Evolutionary conservation across 2,797 vertebrate genomes (phyloP), one percentile per base, ranked within the genome.

Genomic region (Hafferia zeledoni): DNA sequence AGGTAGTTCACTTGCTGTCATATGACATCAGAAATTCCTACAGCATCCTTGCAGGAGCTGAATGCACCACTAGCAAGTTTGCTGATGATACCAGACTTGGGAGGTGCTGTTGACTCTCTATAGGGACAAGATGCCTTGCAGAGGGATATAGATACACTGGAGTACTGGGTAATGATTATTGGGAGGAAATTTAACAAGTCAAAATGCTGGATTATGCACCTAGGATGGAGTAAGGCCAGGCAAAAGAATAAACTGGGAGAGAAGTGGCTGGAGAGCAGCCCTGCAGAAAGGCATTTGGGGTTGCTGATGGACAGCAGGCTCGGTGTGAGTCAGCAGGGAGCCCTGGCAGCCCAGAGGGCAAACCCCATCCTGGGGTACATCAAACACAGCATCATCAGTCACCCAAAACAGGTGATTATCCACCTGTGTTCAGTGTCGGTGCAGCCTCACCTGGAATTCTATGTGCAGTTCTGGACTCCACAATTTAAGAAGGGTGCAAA

Each of bases 391-490:
- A 22, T 25, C 37, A 53, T 18, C 70, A 59, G 31, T 22, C 65
- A 25, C 17, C 30, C 41, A 44, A 6, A 49, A 23, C 24, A 63
- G 9, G 24, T 17, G 30, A 55, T 30, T 23, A 49, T 55, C 52
- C 17, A 2, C 0, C 52, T 67, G 41, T 17, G 3, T 33, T 49
- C 53, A 33, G 19, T 27, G 18, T 1, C 64, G 44, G 7, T 55
- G 35, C 14, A 11, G 52, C 63, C 43, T 57, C 76, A 31, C 13
- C 25, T 50, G 33, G 14, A 53, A 23, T 47, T 64, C 39, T 33
- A 5, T 50, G 55, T 18, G 55, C 39, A 72, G 27, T 15, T 78
- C 61, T 71, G 64, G 35, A 57, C 17, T 46, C 23, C 16, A 47
- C 11, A 9, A 11, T 2, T 25, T 24, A 39, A 81, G 57, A 17